Conservation (phyloP, 2,888 invertebrate genomes). For the Schizotus pectinicornis region DNA sequence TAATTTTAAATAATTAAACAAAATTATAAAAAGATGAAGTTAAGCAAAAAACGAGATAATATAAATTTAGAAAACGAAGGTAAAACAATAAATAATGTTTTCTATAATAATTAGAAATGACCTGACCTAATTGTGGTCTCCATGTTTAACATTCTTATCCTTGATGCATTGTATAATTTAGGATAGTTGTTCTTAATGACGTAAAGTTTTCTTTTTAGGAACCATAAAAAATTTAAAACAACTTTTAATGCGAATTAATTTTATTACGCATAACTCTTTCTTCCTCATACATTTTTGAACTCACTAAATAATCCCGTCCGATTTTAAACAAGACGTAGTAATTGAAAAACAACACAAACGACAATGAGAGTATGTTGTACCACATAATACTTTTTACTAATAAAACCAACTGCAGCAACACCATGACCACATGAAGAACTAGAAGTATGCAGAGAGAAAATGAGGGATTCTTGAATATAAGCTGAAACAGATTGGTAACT, state of each 20-base stretch:
- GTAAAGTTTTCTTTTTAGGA: too few relatives aligned
- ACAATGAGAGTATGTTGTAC: conserved; percentile 89
- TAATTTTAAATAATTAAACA: too few relatives aligned
- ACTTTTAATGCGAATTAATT: conserved; percentile 31
- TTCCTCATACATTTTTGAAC: conserved; percentile 80
- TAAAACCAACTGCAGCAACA: conserved; percentile 79
- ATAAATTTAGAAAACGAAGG: too few relatives aligned
- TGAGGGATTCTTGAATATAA: conserved; percentile 86
- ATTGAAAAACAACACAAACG: conserved; percentile 86
- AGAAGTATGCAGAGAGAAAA: conserved; percentile 76
- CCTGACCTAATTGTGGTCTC: too few relatives aligned
- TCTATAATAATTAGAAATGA: too few relatives aligned
- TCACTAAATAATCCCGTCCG: conserved; percentile 83
- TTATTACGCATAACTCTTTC: conserved; percentile 74
- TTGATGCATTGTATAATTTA: too few relatives aligned
- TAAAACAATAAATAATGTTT: too few relatives aligned
- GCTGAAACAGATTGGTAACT: conserved; percentile 67
- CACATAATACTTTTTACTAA: conserved; percentile 84
- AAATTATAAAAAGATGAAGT: too few relatives aligned
- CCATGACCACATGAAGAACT: conserved; percentile 71
- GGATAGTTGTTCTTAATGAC: too few relatives aligned
- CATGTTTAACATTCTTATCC: too few relatives aligned
- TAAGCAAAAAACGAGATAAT: too few relatives aligned
- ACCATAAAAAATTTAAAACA: neutral
- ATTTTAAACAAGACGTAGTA: conserved; percentile 92